Evolutionary conservation across 2,113 vertebrate species (phyloP), one percentile per base, ranked within the genome.

Genomic region (Hypocryptadius cinnamomeus): DNA sequence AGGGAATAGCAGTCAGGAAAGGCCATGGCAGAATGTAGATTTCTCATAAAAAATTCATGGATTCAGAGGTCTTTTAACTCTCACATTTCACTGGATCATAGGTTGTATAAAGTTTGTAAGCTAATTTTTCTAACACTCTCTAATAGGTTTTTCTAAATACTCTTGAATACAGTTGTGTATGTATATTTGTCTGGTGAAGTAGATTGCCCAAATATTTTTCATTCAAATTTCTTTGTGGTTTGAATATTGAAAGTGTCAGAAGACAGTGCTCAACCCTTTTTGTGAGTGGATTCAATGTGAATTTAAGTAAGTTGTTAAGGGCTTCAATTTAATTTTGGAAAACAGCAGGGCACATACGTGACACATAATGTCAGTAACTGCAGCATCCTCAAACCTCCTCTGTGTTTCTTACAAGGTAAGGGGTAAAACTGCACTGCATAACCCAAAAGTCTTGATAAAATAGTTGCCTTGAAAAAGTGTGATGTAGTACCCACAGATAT

Each of bases 341-440:
- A 51, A 23, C 24, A 66, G 37, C 35, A 71, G 5, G n/a, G 11
- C 35, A n/a, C 0, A 0, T 39, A 31, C 14, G 57, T 73, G 48
- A 23, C 16, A 33, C 25, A 28, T 40, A 12, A 59, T 6, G 5
- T 21, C 60, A 70, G 23, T 59, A 73, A 61, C 40, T 72, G 8
- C 37, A 28, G 3, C 6, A 1, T 63, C 42, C 42, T 35, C 42
- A 78, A 19, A 42, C 18, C 42, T 90, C 35, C 42, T 35, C n/a
- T 25, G 1, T 28, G 24, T 53, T 79, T 31, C 27, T 66, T 73
- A 17, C 6, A 37, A 27, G n/a, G 48, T 79, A 59, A 66, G 73
- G 27, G 78, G 9, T 56, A 71, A 85, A 92, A 72, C 47, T 54
- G 35, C 33, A 30, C 19, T 48, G 47, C 22, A 24, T 42, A 51